Percentiles rank a stretch among this genome's conserved stretches.
These are phyloP conservation scores for Sebastes hubbsi DNA, from an alignment of 2,797 vertebrate genomes.

Conservation along the genomic window DNA sequence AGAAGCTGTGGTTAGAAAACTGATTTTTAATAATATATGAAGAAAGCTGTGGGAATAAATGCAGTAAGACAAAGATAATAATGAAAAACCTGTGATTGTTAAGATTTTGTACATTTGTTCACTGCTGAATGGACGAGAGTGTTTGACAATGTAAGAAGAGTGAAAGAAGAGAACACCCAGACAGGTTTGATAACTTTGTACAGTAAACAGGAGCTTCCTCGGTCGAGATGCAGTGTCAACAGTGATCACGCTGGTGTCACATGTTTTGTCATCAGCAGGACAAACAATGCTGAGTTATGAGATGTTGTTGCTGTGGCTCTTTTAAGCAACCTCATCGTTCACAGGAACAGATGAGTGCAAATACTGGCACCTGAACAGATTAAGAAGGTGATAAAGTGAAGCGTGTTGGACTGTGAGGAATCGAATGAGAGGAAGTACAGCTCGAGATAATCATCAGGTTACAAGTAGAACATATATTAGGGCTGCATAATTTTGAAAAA, in stretches of 20 bases:
- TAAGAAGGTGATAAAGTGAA: background rate
- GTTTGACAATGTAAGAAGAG: background rate
- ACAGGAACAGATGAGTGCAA: constrained; percentile 27
- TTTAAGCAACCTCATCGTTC: constrained; percentile 17
- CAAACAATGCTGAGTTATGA: constrained; percentile 53
- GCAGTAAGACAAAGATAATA: background rate
- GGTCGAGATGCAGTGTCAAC: constrained; percentile 63
- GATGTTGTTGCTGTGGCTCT: constrained; percentile 12
- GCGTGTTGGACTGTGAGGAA: background rate
- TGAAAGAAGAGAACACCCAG: constrained; percentile 28
- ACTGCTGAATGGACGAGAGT: background rate
- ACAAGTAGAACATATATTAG: background rate
- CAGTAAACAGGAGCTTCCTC: constrained; percentile 67
- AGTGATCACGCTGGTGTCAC: constrained; percentile 31
- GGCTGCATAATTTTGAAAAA: too few relatives aligned
- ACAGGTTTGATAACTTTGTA: constrained; percentile 72
- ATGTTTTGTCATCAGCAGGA: constrained; percentile 75
- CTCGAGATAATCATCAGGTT: background rate
- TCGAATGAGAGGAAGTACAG: background rate
- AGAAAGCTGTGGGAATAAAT: background rate
- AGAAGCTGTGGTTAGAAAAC: background rate
- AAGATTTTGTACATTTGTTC: background rate
- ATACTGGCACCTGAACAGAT: constrained; percentile 20
- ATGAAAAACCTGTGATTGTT: background rate
- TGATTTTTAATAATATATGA: background rate